Base-by-base conservation (phyloP, 1,140 invertebrate species). In the Trinorchestia longiramus region DNA sequence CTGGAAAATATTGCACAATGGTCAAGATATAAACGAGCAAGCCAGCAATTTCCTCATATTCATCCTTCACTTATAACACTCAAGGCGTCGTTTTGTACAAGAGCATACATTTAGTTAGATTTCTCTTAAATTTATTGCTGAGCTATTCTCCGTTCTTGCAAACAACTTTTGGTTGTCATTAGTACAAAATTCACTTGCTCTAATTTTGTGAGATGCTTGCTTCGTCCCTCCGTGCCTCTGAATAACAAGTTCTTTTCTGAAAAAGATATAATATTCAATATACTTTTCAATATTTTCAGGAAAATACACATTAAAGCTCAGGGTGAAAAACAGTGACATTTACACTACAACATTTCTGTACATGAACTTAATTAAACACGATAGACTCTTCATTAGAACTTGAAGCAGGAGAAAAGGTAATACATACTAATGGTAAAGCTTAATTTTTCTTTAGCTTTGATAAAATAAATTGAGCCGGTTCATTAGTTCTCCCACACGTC, bases 221-320 rank as follows among this genome's bases (percentile, higher is more conserved):
- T 4, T 90, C 88, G 88, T 42, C 43, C 88, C 88, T 90, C 41
- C 88, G 88, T 90, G 88, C 88, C 88, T 42, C 88, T 42, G 88
- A 42, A 90, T 77, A 77, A 77, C n/a, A 90, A 90, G 88, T 90
- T 77, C 42, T 43, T 90, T 90, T 41, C 88, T 41, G 41, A 4
- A 90, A 90, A 90, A 90, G 88, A 90, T 90, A 42, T 43, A 42
- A 90, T 90, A 90, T 41, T 41, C 43, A 42, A 4, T 42, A 90
- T 42, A 42, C 88, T 90, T 90, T 90, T 90, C 43, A 90, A 19
- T 90, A 90, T 94, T 45, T 19, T 94, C 92, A 94, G 92, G 92
- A 94, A 94, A 94, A 47, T 94, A 94, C 92, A 94, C 92, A 94
- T 94, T 47, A 94, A 94, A 94, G 92, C 92, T 94, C 92, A 94